These are phyloP conservation scores for Anarsia innoxiella DNA, from an alignment of 2,888 invertebrate species.

Conservation along the genomic window DNA sequence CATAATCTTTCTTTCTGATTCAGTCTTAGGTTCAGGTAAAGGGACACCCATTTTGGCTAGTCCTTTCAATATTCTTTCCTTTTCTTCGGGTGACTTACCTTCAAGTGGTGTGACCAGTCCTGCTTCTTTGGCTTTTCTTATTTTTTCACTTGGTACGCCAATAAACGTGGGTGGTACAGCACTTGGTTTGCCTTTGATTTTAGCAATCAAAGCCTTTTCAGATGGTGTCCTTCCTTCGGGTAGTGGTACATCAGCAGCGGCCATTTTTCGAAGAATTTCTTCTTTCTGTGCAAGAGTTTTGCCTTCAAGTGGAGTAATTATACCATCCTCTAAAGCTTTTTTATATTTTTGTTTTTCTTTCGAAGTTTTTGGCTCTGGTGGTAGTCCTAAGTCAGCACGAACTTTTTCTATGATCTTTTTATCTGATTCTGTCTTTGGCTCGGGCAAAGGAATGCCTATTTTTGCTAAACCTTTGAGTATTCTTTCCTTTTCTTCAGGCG, in stretches of 20 bases:
- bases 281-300: slow-evolving; percentile 26
- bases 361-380: slow-evolving; percentile 25
- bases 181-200: slow-evolving; percentile 16
- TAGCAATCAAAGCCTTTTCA: slow-evolving; percentile 23
- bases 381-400: slow-evolving; percentile 26
- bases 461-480: slow-evolving; percentile 24
- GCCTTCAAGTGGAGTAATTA: slow-evolving; percentile 27
- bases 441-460: slow-evolving; percentile 26
- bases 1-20: slow-evolving; percentile 26
- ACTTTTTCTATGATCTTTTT: slow-evolving; percentile 27
- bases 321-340: slow-evolving; percentile 23
- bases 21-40: slow-evolving; percentile 27
- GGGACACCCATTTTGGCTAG: slow-evolving; percentile 24
- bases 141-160: slow-evolving; percentile 20
- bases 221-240: slow-evolving; percentile 29
- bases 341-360: slow-evolving; percentile 22
- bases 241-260: slow-evolving; percentile 24
- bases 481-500: slow-evolving; percentile 28
- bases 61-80: slow-evolving; percentile 24
- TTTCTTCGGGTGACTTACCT: slow-evolving; percentile 23
- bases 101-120: slow-evolving; percentile 25
- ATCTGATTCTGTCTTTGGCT: slow-evolving; percentile 26
- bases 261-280: slow-evolving; percentile 22
- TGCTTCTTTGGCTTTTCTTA: slow-evolving; percentile 24
- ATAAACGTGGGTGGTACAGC: no score